Conservation (phyloP, 2,113 vertebrate species). For the Numida meleagris region DNA sequence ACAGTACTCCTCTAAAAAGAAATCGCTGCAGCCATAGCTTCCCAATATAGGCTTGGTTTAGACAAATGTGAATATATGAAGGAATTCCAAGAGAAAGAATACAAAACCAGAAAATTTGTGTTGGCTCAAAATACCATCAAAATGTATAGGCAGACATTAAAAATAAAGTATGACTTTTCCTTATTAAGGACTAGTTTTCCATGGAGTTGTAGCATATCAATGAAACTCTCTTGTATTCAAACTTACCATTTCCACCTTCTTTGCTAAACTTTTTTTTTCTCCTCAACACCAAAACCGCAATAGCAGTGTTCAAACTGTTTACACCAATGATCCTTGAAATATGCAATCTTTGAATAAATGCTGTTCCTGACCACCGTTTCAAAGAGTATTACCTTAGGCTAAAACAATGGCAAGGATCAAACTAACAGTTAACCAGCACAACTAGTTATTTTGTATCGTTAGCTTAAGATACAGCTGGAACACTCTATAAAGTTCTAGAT, state of each 20-base stretch:
- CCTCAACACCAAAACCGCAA: too few relatives aligned
- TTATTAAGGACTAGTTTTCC: background rate
- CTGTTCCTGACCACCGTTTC: too few relatives aligned
- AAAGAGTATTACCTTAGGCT: too few relatives aligned
- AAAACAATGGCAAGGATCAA: too few relatives aligned
- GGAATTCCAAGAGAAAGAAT: background rate
- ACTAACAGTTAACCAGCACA: too few relatives aligned
- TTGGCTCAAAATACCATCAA: background rate
- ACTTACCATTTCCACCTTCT: background rate
- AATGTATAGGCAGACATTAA: background rate
- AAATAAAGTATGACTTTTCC: background rate
- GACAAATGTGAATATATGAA: background rate
- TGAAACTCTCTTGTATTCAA: background rate
- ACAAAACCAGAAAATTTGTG: accelerated
- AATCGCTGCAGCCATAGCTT: background rate
- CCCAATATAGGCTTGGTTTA: background rate
- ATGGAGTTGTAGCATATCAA: background rate
- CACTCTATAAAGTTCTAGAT: too few relatives aligned
- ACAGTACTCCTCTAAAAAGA: background rate
- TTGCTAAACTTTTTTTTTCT: background rate
- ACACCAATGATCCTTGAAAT: too few relatives aligned
- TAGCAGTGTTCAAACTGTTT: too few relatives aligned
- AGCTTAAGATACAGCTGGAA: too few relatives aligned
- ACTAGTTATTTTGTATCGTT: too few relatives aligned
- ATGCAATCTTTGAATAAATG: too few relatives aligned